Evolutionary conservation across 2,797 vertebrate species (phyloP), one percentile per base, ranked within the genome.

Genomic region (Eutrigla gurnardus): DNA sequence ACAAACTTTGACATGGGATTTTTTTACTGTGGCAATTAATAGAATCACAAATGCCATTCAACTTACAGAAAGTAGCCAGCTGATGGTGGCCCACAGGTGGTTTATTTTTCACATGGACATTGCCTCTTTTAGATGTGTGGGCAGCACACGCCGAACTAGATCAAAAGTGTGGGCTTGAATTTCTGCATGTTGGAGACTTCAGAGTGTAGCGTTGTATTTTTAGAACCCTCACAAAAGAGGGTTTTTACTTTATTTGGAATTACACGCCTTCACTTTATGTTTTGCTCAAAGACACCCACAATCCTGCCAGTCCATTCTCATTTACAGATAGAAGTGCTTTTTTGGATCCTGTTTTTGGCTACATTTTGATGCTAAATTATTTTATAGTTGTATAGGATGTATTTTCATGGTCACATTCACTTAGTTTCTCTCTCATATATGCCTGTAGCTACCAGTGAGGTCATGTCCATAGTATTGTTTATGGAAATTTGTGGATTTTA

Each of bases 1-100:
- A 89, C 87, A 91, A 92, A 94, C 86, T 91, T 91, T 94, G 92
- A 93, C 91, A 91, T 82, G 78, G 83, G 81, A 89, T 87, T 91
- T 54, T 25, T 86, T 86, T 81, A 92, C 86, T 78, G 80, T 73
- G 73, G 84, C 86, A 92, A 91, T 93, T 89, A 91, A 80, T 82
- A 84, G 62, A 81, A 89, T 89, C 77, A 77, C 60, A 75, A 81
- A 87, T 78, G 62, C 52, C 62, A 59, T 83, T 86, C 59, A 75
- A 68, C 64, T 52, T 77, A 35, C n/a, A 25, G 46, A 52, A 82
- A 83, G 86, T 75, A 74, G 25, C 37, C 17, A 9, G 54, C 46
- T 78, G 78, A 71, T 70, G 58, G 7, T 5, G 53, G 77, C 61
- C 35, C 42, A 70, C 62, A 77, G 75, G 75, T 80, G 60, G 81